phyloP scores from a whole-genome alignment of 2,797 vertebrate species.

The Zalophus californianus region DNA sequence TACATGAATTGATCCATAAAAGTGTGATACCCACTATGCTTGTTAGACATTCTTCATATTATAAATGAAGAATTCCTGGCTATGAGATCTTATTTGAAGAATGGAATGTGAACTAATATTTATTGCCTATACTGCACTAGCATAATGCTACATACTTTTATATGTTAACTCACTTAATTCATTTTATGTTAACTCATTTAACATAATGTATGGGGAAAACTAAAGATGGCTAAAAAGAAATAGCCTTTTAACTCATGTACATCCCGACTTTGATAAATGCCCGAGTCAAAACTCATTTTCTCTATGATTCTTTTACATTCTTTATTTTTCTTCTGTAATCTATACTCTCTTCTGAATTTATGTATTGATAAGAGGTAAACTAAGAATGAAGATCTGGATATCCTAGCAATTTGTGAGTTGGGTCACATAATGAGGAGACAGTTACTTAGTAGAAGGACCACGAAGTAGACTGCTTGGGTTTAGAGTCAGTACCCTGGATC shows the following conservation, averaged over 20 bases:
- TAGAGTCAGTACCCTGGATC: not conserved
- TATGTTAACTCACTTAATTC: not conserved
- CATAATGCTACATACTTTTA: not conserved
- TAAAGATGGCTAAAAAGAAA: not conserved
- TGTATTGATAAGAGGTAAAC: not conserved
- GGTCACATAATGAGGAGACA: not conserved
- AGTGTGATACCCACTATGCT: not conserved
- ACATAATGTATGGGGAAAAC: not conserved
- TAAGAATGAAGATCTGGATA: not conserved
- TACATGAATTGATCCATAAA: not conserved
- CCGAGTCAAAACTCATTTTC: not conserved
- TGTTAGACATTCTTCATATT: not conserved
- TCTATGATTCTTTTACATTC: not conserved
- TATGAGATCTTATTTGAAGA: not conserved
- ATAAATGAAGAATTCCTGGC: not conserved
- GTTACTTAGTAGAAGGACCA: not conserved
- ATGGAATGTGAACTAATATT: not conserved
- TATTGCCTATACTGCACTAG: not conserved
- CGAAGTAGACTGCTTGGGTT: not conserved
- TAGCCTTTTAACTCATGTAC: not conserved
- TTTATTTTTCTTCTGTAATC: not conserved
- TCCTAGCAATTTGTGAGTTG: not conserved
- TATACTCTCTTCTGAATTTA: not conserved
- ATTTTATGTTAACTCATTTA: not conserved
- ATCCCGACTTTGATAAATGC: not conserved